Evolutionary conservation across 2,113 vertebrate genomes (phyloP).

Genomic region (Labrus mixtus): DNA sequence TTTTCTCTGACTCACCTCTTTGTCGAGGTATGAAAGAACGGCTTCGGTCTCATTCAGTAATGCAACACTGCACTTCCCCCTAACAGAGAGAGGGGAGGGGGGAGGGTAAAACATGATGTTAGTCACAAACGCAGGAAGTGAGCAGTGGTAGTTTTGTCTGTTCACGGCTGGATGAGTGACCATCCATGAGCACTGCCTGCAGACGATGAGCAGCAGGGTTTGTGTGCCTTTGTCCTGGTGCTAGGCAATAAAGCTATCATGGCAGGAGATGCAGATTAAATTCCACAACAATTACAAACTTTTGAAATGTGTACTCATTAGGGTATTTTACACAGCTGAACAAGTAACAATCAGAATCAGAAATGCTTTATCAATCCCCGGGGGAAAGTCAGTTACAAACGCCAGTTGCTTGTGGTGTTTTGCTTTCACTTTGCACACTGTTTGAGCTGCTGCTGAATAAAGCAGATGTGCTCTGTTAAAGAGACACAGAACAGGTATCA

Average conservation of each 20-base stretch:
- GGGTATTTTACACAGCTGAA: background rate
- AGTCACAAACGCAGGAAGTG: constrained; percentile 59
- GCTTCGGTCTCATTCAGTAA: constrained; percentile 97
- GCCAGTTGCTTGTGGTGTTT: too few relatives aligned
- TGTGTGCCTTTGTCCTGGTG: background rate
- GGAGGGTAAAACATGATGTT: constrained; percentile 22
- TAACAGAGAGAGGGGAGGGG: constrained; percentile 58
- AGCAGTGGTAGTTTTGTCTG: constrained; percentile 4
- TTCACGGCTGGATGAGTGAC: constrained; percentile 45
- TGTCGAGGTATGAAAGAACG: constrained; percentile 95
- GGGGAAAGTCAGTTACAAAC: too few relatives aligned
- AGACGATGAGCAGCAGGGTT: background rate
- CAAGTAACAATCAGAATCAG: too few relatives aligned
- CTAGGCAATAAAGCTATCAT: background rate
- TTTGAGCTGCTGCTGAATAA: too few relatives aligned
- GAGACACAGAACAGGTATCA: too few relatives aligned
- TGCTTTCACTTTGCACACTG: too few relatives aligned
- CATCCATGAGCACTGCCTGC: constrained; percentile 54
- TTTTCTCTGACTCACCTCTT: constrained; percentile 87
- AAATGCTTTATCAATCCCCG: too few relatives aligned
- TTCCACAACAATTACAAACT: too few relatives aligned
- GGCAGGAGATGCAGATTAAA: background rate
- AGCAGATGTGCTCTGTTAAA: too few relatives aligned
- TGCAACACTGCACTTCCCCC: constrained; percentile 97
- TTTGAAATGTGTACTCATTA: background rate